Evolutionary conservation across 92 coral and sea anemone species (phyloP).

Genomic region (Siderastrea siderea): DNA sequence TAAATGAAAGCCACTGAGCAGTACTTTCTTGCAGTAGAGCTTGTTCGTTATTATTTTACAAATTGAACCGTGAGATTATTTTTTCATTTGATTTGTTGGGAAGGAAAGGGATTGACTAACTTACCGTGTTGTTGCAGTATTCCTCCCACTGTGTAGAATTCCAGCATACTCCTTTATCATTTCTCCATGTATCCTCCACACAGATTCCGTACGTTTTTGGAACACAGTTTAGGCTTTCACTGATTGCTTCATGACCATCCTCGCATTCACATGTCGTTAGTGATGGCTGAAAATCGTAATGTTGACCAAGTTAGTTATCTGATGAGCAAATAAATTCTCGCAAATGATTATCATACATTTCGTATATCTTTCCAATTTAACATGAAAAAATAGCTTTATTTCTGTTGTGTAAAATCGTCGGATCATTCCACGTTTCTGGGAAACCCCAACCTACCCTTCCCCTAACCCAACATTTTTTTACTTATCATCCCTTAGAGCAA

Average conservation of each 20-base stretch:
- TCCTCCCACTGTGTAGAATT: slow-evolving; percentile 70
- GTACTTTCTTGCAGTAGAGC: not conserved
- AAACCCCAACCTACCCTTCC: no score
- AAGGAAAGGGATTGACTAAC: not conserved
- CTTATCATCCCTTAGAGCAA: no score
- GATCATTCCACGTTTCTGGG: no score
- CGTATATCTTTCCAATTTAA: no score
- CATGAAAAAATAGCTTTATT: no score
- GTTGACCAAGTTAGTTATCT: not conserved
- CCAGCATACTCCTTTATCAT: slow-evolving; percentile 82
- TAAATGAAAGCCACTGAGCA: not conserved
- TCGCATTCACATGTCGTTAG: slow-evolving; percentile 81
- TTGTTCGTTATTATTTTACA: no score
- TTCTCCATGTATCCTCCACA: slow-evolving; percentile 81
- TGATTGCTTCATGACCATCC: slow-evolving; percentile 73
- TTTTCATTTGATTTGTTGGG: not conserved
- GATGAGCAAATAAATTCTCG: not conserved
- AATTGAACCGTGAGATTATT: no score
- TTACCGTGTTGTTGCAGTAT: slow-evolving; percentile 57
- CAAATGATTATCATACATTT: not conserved
- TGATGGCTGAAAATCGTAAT: slow-evolving; percentile 70
- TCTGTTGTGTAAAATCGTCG: no score
- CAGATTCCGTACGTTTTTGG: slow-evolving; percentile 80
- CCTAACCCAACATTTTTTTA: no score
- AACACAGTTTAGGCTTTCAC: slow-evolving; percentile 88